A percentile compares a stretch with the other conserved stretches of the same genome.
phyloP scores from a whole-genome alignment of 2,888 invertebrate genomes.

The Eupithecia exiguata region DNA sequence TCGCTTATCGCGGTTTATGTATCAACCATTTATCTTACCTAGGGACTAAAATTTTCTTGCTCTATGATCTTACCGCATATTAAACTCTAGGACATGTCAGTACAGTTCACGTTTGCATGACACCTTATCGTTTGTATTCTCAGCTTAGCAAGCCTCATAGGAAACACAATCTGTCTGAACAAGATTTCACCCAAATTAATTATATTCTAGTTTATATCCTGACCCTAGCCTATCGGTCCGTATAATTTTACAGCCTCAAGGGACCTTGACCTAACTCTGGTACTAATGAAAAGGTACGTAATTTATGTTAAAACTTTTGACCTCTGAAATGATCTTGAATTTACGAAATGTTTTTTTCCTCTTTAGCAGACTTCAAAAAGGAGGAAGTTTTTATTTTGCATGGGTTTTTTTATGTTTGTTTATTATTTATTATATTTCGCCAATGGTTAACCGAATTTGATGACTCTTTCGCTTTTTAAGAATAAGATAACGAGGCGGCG shows the following conservation, averaged over 20 bases:
- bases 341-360: background rate
- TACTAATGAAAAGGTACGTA: conserved; percentile 8
- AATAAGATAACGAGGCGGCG: background rate
- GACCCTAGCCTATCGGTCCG: conserved; percentile 30
- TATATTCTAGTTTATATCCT: conserved; percentile 32
- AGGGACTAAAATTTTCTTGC: too few species aligned
- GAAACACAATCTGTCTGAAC: conserved; percentile 19
- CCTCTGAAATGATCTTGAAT: background rate
- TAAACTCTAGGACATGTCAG: background rate
- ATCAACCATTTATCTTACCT: background rate
- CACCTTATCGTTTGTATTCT: background rate
- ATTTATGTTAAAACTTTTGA: conserved; percentile 1
- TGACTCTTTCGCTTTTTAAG: background rate
- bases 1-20: too few species aligned
- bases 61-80: too few species aligned
- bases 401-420: background rate
- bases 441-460: background rate
- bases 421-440: background rate
- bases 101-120: background rate
- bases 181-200: conserved; percentile 31
- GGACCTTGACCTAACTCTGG: conserved; percentile 28
- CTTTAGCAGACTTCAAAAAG: background rate
- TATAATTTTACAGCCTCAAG: conserved; percentile 34
- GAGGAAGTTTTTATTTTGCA: background rate
- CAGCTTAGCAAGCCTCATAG: background rate